Evolutionary conservation across 2,113 vertebrate genomes (phyloP), one percentile per base, ranked within the genome.

Genomic region (Cebidichthys violaceus): DNA sequence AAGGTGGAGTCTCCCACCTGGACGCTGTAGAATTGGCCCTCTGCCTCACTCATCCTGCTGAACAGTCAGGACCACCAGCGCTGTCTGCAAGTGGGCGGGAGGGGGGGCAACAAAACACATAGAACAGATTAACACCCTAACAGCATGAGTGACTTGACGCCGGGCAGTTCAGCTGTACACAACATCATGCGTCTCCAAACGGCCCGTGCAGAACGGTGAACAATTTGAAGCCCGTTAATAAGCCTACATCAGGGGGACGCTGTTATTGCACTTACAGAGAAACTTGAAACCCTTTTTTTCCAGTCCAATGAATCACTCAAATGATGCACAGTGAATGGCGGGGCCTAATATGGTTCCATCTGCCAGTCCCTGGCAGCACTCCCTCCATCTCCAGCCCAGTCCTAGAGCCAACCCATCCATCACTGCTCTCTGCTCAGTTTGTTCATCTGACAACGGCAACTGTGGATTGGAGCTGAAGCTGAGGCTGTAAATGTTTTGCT

Each of bases 1-100:
- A 99, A 99, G 54, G 98, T 99, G 90, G 98, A 99, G 93, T 99
- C 98, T 64, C 97, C 98, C 94, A 99, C 98, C 95, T 99, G 97
- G 75, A 98, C 97, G 79, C 97, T 98, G 95, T 98, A 98, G 95
- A 99, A 99, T 13, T 97, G 97, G 77, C 96, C 94, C 43, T 98
- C 97, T 77, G 93, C 95, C 94, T 97, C 97, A 90, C 94, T 97
- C 98, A 99, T 99, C 96, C 94, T 97, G 97, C 93, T 95, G 91
- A 93, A 84, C 84, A 85, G 89, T 92, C 89, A 90, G 90, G 88
- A 89, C 86, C 86, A 89, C 87, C 91, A 72, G 84, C 84, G 29
- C 90, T 82, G 79, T 93, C 92, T 94, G 86, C 66, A 77, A n/a
- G n/a, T n/a, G n/a, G n/a, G n/a, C n/a, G n/a, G n/a, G n/a, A n/a